Percentiles rank a stretch among this genome's conserved stretches.
These are phyloP conservation scores for Bos taurus DNA, from an alignment of 2,113 vertebrate species.

Conservation along the genomic window DNA sequence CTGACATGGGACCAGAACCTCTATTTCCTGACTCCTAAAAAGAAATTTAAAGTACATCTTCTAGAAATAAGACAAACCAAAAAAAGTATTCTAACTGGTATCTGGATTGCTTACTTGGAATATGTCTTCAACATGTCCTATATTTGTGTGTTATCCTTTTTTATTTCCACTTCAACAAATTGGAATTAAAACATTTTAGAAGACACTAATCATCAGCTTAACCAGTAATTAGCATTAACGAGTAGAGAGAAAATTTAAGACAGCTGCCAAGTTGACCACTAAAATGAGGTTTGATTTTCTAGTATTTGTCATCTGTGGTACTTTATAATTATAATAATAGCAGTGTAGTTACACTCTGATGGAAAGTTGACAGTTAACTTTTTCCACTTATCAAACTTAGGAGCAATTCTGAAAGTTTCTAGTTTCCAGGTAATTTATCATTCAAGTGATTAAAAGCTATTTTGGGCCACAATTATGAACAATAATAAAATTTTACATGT, in stretches of 20 bases:
- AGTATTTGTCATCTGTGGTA: slow-evolving; percentile 47
- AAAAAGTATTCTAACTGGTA: not conserved
- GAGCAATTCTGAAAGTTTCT: slow-evolving; percentile 60
- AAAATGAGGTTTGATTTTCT: slow-evolving; percentile 54
- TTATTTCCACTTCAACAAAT: slow-evolving; percentile 61
- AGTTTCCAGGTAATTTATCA: slow-evolving; percentile 67
- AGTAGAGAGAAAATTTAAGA: slow-evolving; percentile 48
- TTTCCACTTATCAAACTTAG: slow-evolving; percentile 60
- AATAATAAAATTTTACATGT: slow-evolving; percentile 56
- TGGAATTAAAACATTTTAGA: slow-evolving; percentile 52
- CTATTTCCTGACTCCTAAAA: not conserved
- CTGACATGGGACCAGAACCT: not conserved
- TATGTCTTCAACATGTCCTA: not conserved
- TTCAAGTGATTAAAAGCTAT: slow-evolving; percentile 55
- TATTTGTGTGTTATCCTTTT: slow-evolving; percentile 66
- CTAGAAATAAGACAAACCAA: not conserved
- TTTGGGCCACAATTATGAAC: slow-evolving; percentile 51
- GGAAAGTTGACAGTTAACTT: slow-evolving; percentile 71
- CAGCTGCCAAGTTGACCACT: slow-evolving; percentile 69
- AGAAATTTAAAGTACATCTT: not conserved
- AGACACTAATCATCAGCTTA: slow-evolving; percentile 52
- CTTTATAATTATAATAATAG: slow-evolving; percentile 65
- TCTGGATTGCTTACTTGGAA: slow-evolving; percentile 10
- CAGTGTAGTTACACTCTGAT: slow-evolving; percentile 67
- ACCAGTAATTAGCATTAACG: slow-evolving; percentile 57